phyloP scores from a whole-genome alignment of 2,888 invertebrate genomes.

The Caenorhabditis parvicauda region DNA sequence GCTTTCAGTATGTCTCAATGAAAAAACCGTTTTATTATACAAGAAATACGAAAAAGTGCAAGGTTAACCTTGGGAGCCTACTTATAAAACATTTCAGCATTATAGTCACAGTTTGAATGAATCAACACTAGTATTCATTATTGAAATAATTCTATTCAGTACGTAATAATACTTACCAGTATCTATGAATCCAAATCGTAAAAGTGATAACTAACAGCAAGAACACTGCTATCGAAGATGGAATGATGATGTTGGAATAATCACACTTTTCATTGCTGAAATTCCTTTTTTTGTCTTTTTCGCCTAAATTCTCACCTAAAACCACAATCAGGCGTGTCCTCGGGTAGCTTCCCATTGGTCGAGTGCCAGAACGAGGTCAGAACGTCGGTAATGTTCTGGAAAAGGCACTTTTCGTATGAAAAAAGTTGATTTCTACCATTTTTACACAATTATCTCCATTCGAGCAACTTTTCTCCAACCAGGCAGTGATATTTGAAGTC shows the following conservation, averaged over 20 bases:
- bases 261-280: constrained; percentile 36
- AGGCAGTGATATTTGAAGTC: too few relatives aligned
- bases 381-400: constrained; percentile 29
- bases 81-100: too few relatives aligned
- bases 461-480: too few relatives aligned
- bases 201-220: constrained; percentile 5
- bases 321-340: constrained; percentile 36
- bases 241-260: constrained; percentile 31
- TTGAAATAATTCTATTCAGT: background rate
- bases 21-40: too few relatives aligned
- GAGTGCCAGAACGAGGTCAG: constrained; percentile 37
- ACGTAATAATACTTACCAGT: constrained; percentile 5
- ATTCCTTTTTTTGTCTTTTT: background rate
- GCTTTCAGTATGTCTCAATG: too few relatives aligned
- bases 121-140: background rate
- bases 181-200: constrained; percentile 12
- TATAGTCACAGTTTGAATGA: too few relatives aligned
- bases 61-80: too few relatives aligned
- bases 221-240: constrained; percentile 7
- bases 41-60: too few relatives aligned
- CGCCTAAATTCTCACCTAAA: constrained; percentile 20
- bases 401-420: too few relatives aligned
- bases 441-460: too few relatives aligned
- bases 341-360: constrained; percentile 28
- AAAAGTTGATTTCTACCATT: too few relatives aligned